A percentile compares a stretch with the other conserved stretches of the same genome.
Conservation (phyloP, 92 coral and sea anemone species). For the Meandrina meandrites region DNA sequence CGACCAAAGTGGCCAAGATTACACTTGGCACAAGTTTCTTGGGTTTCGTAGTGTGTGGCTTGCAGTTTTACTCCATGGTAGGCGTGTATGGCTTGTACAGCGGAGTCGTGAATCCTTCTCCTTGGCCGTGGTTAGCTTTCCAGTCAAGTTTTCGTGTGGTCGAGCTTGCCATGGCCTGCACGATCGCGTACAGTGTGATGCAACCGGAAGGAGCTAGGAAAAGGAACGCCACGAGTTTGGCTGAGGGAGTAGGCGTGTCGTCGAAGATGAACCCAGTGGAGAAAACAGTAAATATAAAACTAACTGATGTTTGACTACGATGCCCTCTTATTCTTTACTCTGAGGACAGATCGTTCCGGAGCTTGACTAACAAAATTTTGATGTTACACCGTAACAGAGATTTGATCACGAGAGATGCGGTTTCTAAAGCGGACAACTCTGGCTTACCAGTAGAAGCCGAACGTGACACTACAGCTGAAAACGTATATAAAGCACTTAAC, state of each 20-base stretch:
- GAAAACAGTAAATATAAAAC: neutral
- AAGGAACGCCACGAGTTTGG: neutral
- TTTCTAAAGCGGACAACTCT: neutral
- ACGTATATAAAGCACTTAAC: neutral
- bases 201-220: constrained; percentile 45
- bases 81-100: constrained; percentile 79
- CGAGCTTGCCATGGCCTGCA: constrained; percentile 77
- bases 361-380: too few relatives aligned
- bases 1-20: constrained; percentile 69
- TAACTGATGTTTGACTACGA: neutral
- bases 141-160: constrained; percentile 81
- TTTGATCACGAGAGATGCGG: neutral
- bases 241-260: neutral
- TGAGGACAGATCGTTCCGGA: too few relatives aligned
- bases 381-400: too few relatives aligned
- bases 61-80: constrained; percentile 84
- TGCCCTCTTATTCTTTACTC: neutral
- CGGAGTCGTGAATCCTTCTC: constrained; percentile 67
- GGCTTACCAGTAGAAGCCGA: neutral
- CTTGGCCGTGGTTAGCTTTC: constrained; percentile 93
- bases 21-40: constrained; percentile 70
- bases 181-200: constrained; percentile 79
- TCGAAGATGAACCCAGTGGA: neutral
- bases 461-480: neutral
- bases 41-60: constrained; percentile 62